A percentile compares a stretch with the other conserved stretches of the same genome.
Evolutionary conservation across 2,113 vertebrate genomes (phyloP).

Genomic region (Himantopus leucocephalus): DNA sequence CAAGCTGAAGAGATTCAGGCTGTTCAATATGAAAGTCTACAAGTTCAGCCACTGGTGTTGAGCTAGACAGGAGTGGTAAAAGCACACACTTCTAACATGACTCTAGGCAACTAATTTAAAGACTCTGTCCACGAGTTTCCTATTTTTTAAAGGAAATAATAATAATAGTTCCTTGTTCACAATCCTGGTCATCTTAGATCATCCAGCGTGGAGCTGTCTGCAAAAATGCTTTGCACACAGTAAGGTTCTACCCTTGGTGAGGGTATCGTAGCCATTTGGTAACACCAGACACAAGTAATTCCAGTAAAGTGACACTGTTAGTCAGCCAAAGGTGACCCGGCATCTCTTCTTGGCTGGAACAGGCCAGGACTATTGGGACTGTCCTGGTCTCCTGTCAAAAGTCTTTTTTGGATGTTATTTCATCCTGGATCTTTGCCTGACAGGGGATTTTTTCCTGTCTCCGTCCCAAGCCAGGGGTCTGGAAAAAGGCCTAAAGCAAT

Average conservation of each 20-base stretch:
- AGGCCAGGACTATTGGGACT: background rate
- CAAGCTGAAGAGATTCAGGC: background rate
- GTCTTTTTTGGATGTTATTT: background rate
- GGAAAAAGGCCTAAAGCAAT: background rate
- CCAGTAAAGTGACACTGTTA: background rate
- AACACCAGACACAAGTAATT: background rate
- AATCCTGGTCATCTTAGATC: background rate
- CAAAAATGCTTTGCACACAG: background rate
- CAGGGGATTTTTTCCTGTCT: background rate
- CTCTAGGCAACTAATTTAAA: background rate
- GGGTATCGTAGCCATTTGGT: background rate
- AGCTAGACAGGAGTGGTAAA: background rate
- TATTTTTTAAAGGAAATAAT: background rate
- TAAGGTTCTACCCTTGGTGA: background rate
- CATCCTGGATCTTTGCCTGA: constrained; percentile 3
- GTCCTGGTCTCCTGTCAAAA: background rate
- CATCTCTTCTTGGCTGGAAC: background rate
- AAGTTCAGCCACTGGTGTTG: background rate
- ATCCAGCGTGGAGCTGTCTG: background rate
- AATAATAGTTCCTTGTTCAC: background rate
- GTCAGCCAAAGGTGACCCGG: background rate
- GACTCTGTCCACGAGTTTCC: background rate
- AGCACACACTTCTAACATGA: background rate
- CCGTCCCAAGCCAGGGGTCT: background rate
- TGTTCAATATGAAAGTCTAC: background rate